A percentile compares a stretch with the other conserved stretches of the same genome.
These are phyloP conservation scores for Urocitellus parryii DNA, from an alignment of 2,113 vertebrate genomes.

Conservation along the genomic window DNA sequence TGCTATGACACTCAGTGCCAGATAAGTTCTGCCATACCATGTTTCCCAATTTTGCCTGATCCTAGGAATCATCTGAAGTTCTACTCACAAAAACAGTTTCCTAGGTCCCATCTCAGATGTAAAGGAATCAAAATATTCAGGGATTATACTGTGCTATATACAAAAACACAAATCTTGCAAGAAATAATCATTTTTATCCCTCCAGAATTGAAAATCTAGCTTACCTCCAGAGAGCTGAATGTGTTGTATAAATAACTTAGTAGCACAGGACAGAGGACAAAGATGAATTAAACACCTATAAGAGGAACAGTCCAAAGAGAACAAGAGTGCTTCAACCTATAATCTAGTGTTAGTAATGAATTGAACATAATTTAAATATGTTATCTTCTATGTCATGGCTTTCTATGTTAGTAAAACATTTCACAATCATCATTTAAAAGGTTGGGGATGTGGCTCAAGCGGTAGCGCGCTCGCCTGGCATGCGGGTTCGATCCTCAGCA, in stretches of 20 bases:
- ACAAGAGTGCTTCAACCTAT: not conserved
- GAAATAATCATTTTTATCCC: not conserved
- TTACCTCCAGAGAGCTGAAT: not conserved
- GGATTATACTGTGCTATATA: not conserved
- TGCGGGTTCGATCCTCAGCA: too few relatives aligned
- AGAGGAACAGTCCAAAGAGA: slow-evolving; percentile 22
- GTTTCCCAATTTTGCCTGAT: not conserved
- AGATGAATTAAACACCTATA: not conserved
- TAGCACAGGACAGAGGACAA: slow-evolving; percentile 10
- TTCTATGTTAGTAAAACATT: slow-evolving; percentile 5
- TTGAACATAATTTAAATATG: slow-evolving; percentile 18
- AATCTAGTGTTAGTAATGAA: not conserved
- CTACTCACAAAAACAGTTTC: not conserved
- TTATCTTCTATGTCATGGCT: not conserved
- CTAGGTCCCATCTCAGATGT: not conserved
- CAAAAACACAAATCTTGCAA: slow-evolving; percentile 46
- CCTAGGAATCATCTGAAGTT: slow-evolving; percentile 13
- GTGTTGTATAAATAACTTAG: slow-evolving; percentile 9
- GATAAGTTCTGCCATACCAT: not conserved
- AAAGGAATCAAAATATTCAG: slow-evolving; percentile 28
- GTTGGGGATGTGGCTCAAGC: too few relatives aligned
- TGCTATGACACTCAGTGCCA: too few relatives aligned
- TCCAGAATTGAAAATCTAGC: slow-evolving; percentile 34
- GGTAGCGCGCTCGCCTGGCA: too few relatives aligned
- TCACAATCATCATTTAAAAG: too few relatives aligned